Percentiles rank a stretch among this genome's conserved stretches.
phyloP scores from a whole-genome alignment of 2,888 invertebrate genomes.

The Acronicta alni region DNA sequence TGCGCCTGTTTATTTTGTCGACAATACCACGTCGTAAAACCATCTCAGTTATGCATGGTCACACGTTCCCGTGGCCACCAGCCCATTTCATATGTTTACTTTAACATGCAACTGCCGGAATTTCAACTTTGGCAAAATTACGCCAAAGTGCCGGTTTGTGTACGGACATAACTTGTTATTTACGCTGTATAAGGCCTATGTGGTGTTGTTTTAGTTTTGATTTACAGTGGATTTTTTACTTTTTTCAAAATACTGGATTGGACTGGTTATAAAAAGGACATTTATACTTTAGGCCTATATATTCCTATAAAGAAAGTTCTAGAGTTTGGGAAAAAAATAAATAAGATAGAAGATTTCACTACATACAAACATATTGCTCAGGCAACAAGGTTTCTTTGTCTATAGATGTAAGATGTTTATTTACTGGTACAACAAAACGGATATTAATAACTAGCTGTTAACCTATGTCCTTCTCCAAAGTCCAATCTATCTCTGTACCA shows the following conservation, averaged over 20 bases:
- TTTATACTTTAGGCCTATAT: too few species aligned
- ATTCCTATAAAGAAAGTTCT: too few species aligned
- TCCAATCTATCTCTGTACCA: too few species aligned
- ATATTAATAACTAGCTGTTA: too few species aligned
- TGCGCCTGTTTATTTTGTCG: constrained; percentile 5
- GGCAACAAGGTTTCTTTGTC: too few species aligned
- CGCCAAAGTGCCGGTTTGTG: constrained; percentile 38
- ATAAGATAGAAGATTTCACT: too few species aligned
- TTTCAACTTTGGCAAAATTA: constrained; percentile 47
- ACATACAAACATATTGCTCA: too few species aligned
- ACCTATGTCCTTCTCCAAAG: too few species aligned
- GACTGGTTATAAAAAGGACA: too few species aligned
- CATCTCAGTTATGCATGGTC: constrained; percentile 59
- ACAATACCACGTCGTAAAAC: constrained; percentile 41
- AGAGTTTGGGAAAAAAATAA: too few species aligned
- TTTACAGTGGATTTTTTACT: background rate
- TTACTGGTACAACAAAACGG: too few species aligned
- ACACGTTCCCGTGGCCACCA: constrained; percentile 49
- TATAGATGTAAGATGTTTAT: too few species aligned
- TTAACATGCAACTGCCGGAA: constrained; percentile 56
- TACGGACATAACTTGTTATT: constrained; percentile 41
- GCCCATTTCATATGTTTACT: constrained; percentile 53
- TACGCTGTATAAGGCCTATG: constrained; percentile 8
- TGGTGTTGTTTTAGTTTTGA: constrained; percentile 8
- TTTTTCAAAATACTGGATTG: background rate